phyloP scores from a whole-genome alignment of 2,888 invertebrate genomes.

The Anaspis maculata region DNA sequence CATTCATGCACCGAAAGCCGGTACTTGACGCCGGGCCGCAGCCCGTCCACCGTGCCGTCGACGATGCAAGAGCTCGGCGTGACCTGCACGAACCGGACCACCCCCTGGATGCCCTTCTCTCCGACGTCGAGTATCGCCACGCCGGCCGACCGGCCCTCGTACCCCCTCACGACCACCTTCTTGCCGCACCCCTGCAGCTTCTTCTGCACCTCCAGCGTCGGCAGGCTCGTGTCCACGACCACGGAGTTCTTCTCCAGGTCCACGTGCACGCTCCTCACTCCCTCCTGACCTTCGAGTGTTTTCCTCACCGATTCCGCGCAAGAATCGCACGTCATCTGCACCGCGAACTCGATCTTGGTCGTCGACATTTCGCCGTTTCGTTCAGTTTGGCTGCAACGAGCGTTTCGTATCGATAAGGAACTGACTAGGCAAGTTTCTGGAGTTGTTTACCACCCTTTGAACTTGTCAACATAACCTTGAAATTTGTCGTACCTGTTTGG shows the following conservation, averaged over 20 bases:
- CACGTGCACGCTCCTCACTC: constrained; percentile 46
- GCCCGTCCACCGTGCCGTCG: constrained; percentile 79
- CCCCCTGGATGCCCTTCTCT: constrained; percentile 51
- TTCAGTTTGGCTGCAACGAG: too few species aligned
- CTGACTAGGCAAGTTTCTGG: too few species aligned
- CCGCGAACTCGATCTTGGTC: constrained; percentile 56
- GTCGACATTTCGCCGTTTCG: constrained; percentile 31
- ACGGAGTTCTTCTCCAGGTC: constrained; percentile 57
- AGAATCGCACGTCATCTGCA: constrained; percentile 52
- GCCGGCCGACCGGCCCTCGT: constrained; percentile 60
- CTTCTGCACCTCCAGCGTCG: constrained; percentile 50
- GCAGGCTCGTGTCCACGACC: constrained; percentile 57
- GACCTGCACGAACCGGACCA: constrained; percentile 67
- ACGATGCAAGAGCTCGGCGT: constrained; percentile 54
- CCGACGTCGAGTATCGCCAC: constrained; percentile 64
- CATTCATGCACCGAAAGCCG: constrained; percentile 59
- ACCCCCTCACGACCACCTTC: constrained; percentile 70
- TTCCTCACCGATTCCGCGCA: constrained; percentile 46
- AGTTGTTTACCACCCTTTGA: too few species aligned
- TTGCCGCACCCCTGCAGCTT: constrained; percentile 52
- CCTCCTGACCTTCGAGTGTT: constrained; percentile 40
- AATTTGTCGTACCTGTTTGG: too few species aligned
- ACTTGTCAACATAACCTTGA: too few species aligned
- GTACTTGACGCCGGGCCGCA: constrained; percentile 53
- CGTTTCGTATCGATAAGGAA: too few species aligned